Evolutionary conservation across 2,888 invertebrate species (phyloP), one percentile per base, ranked within the genome.

Genomic region (Spilosoma lubricipeda): DNA sequence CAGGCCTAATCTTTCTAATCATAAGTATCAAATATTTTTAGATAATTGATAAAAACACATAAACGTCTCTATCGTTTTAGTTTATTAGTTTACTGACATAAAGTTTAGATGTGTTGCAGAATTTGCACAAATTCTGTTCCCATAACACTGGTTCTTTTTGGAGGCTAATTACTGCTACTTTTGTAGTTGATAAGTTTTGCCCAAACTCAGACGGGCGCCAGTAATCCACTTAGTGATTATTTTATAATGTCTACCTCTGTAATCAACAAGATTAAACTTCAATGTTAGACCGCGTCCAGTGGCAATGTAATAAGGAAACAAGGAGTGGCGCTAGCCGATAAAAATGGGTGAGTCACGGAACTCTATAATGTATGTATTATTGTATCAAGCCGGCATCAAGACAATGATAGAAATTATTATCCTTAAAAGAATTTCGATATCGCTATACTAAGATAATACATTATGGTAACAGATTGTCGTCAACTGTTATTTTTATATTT

Each of bases 321-420:
- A 90, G 93, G 93, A 87, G 93, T 90, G 93, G 90, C 91, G 80
- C 81, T 85, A 81, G 83, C 85, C 86, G 82, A 87, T 88, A 89
- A 89, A 84, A 87, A 86, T 83, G 77, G 70, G 80, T 90, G 87
- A 90, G 83, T 88, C 90, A 90, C 82, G 71, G 81, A 82, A 81
- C 85, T 84, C 79, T 81, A 72, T 80, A 80, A 80, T 80, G 73
- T 73, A 72, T 68, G 69, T 77, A 82, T 80, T 79, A 77, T 75
- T 81, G 71, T 79, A 80, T 76, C 79, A 79, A 77, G 72, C 75
- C 83, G 80, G 76, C 75, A 82, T 80, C 77, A 80, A 84, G 86
- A 88, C 88, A 86, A 85, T 76, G 72, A 76, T 79, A 77, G 66
- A 73, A 80, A 88, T 88, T 85, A 88, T 88, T 85, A 89, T 88